A percentile compares a stretch with the other conserved stretches of the same genome.
Conservation (phyloP, 2,113 vertebrate species). For the Myiopsitta monachus region DNA sequence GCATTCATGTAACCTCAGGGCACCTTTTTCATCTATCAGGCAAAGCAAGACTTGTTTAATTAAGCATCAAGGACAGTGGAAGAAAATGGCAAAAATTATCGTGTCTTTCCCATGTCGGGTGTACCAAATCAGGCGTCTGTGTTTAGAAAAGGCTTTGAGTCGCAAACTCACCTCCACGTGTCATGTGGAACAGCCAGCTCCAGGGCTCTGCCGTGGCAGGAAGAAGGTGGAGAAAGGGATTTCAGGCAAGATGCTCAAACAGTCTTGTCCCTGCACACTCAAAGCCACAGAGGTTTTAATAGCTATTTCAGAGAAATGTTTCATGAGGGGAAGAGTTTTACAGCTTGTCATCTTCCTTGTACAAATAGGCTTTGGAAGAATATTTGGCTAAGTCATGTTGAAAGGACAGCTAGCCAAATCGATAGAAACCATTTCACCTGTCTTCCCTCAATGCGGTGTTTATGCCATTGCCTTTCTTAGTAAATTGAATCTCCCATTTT, state of each 20-base stretch:
- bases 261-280: neutral
- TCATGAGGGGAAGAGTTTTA: neutral
- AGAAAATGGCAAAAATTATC: neutral
- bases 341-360: neutral
- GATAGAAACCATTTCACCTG: neutral
- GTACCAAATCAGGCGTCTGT: neutral
- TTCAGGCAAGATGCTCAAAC: neutral
- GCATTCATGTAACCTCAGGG: neutral
- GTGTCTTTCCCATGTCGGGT: neutral
- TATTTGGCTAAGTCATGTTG: neutral
- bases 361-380: neutral
- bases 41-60: neutral
- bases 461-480: neutral
- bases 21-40: neutral
- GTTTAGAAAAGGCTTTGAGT: neutral
- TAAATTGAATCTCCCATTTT: neutral
- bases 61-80: fast-evolving
- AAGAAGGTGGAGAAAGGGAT: neutral
- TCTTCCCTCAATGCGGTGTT: neutral
- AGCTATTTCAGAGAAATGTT: neutral
- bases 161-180: fast-evolving
- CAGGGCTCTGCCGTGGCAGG: neutral
- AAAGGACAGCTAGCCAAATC: neutral
- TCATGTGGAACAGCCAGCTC: neutral
- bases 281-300: neutral